Conservation (phyloP, 1,140 invertebrate species). For the Drosophila guanche region DNA sequence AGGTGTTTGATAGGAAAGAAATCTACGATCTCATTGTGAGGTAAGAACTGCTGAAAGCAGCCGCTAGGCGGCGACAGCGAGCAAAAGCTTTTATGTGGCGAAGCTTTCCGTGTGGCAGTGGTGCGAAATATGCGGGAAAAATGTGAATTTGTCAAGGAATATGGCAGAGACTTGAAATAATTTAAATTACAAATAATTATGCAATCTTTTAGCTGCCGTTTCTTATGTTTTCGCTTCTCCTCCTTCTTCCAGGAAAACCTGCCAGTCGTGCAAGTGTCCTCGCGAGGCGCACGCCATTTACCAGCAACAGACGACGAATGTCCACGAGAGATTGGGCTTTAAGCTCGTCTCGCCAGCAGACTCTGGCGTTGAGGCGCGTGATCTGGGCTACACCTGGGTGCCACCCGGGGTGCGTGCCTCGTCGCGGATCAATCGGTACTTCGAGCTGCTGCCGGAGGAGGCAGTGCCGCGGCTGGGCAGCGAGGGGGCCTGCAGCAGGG, state of each 20-base stretch:
- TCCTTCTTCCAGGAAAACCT: slow-evolving; percentile 83
- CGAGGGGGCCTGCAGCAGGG: slow-evolving; percentile 90
- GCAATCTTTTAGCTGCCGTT: not conserved
- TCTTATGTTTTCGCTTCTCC: not conserved
- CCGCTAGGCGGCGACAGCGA: slow-evolving; percentile 46
- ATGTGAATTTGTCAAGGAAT: not conserved
- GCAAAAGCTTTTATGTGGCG: slow-evolving; percentile 20
- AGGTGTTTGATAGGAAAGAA: slow-evolving; percentile 91
- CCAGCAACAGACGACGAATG: slow-evolving; percentile 90
- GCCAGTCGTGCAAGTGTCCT: slow-evolving; percentile 94
- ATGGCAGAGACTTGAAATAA: not conserved
- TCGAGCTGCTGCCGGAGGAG: slow-evolving; percentile 89
- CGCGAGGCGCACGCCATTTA: slow-evolving; percentile 91
- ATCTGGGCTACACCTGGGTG: slow-evolving; percentile 91
- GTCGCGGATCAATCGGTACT: slow-evolving; percentile 88
- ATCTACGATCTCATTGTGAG: slow-evolving; percentile 91
- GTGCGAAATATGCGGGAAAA: not conserved
- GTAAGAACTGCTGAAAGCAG: slow-evolving; percentile 84
- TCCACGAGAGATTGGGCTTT: slow-evolving; percentile 90
- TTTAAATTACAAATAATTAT: not conserved
- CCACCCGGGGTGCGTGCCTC: slow-evolving; percentile 89
- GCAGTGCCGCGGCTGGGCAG: slow-evolving; percentile 91
- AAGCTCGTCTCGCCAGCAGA: slow-evolving; percentile 84
- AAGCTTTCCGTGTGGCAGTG: slow-evolving; percentile 17
- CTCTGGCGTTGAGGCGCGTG: slow-evolving; percentile 85